Evolutionary conservation across 2,113 vertebrate species (phyloP).

Genomic region (Mastomys coucha): DNA sequence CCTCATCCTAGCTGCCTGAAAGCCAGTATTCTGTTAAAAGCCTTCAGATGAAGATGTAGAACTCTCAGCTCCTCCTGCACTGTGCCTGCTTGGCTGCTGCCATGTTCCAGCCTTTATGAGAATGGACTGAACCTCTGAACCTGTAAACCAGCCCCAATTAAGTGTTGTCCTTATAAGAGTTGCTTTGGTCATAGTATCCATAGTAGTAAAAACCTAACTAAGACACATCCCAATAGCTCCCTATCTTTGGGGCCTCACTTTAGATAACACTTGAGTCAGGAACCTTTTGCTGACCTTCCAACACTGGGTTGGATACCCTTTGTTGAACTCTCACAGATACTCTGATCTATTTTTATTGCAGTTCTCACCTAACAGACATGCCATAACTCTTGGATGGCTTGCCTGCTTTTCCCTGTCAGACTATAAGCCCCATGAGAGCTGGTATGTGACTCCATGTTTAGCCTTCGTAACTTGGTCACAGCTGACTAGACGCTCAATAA

Average conservation of each 20-base stretch:
- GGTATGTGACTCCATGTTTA: neutral
- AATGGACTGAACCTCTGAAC: too few species aligned
- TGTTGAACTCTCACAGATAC: fast-evolving
- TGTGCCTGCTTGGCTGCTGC: too few species aligned
- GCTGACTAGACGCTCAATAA: neutral
- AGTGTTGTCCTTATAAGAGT: too few species aligned
- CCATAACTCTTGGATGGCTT: neutral
- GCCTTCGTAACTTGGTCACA: neutral
- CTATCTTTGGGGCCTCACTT: neutral
- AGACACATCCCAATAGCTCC: neutral
- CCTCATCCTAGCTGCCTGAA: too few species aligned
- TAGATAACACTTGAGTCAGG: neutral
- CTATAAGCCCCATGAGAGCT: neutral
- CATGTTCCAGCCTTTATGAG: too few species aligned
- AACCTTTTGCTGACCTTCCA: neutral
- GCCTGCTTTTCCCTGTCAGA: neutral
- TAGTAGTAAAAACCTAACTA: too few species aligned
- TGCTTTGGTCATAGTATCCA: too few species aligned
- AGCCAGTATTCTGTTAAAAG: too few species aligned
- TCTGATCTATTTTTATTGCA: neutral
- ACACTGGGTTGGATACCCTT: neutral
- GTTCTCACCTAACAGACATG: neutral
- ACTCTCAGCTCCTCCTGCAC: too few species aligned
- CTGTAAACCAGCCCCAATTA: too few species aligned
- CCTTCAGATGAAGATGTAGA: too few species aligned